Conservation (phyloP, 2,113 vertebrate species). For the Microcebus jonahi region DNA sequence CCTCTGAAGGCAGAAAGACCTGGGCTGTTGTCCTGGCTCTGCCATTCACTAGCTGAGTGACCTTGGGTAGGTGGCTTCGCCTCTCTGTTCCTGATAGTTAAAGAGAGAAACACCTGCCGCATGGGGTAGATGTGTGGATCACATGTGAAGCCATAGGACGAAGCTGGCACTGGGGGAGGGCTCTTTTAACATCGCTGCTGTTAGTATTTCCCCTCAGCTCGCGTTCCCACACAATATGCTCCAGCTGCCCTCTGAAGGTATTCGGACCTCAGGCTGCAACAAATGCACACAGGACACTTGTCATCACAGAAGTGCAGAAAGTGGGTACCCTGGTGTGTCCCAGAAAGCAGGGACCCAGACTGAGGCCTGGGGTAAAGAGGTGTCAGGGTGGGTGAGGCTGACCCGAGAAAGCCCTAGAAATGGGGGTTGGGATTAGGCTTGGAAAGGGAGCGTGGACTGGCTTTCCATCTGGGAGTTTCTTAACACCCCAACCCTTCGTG, state of each 20-base stretch:
- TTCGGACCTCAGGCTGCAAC: neutral
- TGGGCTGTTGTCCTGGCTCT: neutral
- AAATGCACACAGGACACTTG: neutral
- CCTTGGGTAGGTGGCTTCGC: neutral
- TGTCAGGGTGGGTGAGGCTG: neutral
- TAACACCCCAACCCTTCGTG: neutral
- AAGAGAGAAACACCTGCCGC: neutral
- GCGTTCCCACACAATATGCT: neutral
- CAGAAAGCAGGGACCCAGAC: neutral
- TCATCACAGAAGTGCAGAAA: neutral
- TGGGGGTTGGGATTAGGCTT: neutral
- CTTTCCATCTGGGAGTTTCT: neutral
- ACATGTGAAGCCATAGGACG: neutral
- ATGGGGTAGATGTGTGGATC: neutral
- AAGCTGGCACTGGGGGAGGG: neutral
- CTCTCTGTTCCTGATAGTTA: neutral
- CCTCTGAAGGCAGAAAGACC: neutral
- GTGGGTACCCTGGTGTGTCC: too few species aligned
- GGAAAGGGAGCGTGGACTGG: neutral
- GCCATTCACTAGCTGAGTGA: neutral
- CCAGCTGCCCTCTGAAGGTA: neutral
- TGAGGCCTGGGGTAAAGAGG: neutral
- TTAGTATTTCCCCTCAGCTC: neutral
- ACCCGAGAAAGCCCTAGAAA: neutral
- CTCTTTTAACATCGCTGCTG: neutral